These are phyloP conservation scores for Drosophila mayri DNA, from an alignment of 1,140 invertebrate genomes.

Conservation along the genomic window DNA sequence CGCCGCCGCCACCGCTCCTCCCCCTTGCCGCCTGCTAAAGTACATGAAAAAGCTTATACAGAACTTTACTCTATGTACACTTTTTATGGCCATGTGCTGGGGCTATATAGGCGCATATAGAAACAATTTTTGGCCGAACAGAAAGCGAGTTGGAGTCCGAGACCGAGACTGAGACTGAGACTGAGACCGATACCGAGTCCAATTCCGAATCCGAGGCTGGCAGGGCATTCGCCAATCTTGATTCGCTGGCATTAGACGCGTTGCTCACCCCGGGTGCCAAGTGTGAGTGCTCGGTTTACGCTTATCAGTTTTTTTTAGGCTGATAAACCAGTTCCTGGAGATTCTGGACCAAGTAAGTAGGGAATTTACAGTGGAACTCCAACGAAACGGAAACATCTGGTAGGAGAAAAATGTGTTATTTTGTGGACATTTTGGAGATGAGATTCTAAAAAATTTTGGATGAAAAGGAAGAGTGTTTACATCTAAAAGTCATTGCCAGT, in stretches of 20 bases:
- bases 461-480: neutral
- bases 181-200: constrained; percentile 1
- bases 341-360: constrained; percentile 46
- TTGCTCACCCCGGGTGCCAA: constrained; percentile 16
- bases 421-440: neutral
- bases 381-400: neutral
- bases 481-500: neutral
- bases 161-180: neutral
- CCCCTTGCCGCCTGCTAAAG: neutral
- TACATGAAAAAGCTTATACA: constrained; percentile 42
- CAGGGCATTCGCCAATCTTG: constrained; percentile 76
- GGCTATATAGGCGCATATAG: constrained; percentile 31
- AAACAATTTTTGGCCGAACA: constrained; percentile 60
- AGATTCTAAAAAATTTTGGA: too few species aligned
- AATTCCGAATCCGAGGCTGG: constrained; percentile 15
- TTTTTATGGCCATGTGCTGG: constrained; percentile 35
- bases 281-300: constrained; percentile 13
- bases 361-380: neutral
- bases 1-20: constrained; percentile 18
- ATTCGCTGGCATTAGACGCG: constrained; percentile 79
- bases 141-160: constrained; percentile 54
- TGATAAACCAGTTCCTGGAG: constrained; percentile 42
- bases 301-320: constrained; percentile 26
- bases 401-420: neutral
- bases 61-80: constrained; percentile 48